Conservation (phyloP, 2,113 vertebrate genomes). For the Philantomba maxwellii region DNA sequence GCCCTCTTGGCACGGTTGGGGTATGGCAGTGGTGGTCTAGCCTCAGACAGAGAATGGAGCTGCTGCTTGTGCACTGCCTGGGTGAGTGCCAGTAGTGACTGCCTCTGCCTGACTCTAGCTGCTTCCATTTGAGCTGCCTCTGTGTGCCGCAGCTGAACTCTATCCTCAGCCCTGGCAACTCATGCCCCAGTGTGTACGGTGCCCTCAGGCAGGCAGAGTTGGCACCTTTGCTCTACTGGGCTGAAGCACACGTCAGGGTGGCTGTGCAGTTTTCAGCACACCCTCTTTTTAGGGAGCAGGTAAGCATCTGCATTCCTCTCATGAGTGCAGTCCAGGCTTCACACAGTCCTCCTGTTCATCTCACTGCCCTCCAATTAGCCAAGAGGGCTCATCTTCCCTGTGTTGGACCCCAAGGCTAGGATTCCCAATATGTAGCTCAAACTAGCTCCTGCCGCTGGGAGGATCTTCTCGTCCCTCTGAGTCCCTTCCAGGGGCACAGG, state of each 20-base stretch:
- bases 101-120: not conserved
- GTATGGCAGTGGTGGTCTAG: not conserved
- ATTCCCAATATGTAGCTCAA: not conserved
- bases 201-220: not conserved
- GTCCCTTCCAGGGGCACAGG: not conserved
- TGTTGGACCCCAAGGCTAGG: not conserved
- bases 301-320: not conserved
- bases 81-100: too few species aligned
- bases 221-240: not conserved
- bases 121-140: not conserved
- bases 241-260: not conserved
- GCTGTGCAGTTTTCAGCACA: not conserved
- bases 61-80: not conserved
- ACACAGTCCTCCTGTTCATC: not conserved
- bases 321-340: not conserved
- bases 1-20: not conserved
- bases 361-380: not conserved
- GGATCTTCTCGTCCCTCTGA: not conserved
- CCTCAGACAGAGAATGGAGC: not conserved
- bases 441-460: not conserved
- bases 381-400: not conserved
- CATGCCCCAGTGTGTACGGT: not conserved
- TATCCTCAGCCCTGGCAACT: not conserved
- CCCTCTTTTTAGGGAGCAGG: not conserved
- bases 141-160: not conserved